phyloP scores from a whole-genome alignment of 2,797 vertebrate species.

The Carapus acus region DNA sequence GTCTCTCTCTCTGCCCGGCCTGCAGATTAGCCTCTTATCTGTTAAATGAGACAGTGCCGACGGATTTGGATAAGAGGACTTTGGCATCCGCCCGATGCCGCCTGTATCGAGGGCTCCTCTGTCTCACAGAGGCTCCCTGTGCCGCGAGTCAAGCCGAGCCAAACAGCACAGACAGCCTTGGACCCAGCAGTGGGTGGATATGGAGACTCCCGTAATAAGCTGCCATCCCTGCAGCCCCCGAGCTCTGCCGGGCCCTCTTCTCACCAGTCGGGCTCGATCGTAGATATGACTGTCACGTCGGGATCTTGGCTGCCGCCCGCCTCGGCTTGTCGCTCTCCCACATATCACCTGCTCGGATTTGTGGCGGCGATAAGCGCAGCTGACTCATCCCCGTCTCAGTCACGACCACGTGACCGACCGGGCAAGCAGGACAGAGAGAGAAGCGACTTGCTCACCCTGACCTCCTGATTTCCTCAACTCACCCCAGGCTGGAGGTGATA shows the following conservation, averaged over 20 bases:
- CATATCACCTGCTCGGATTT: slow-evolving; percentile 49
- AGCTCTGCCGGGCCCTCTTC: slow-evolving; percentile 22
- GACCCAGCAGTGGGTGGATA: slow-evolving; percentile 60
- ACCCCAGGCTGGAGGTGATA: slow-evolving; percentile 51
- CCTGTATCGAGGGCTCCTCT: slow-evolving; percentile 47
- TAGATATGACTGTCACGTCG: slow-evolving; percentile 32
- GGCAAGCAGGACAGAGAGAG: slow-evolving; percentile 50
- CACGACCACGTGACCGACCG: slow-evolving; percentile 49
- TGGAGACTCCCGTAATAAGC: slow-evolving; percentile 52
- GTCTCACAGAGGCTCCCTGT: slow-evolving; percentile 54
- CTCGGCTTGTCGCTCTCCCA: slow-evolving; percentile 47
- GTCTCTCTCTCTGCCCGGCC: slow-evolving; percentile 63
- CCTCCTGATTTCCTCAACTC: slow-evolving; percentile 60
- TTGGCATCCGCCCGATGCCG: slow-evolving; percentile 52
- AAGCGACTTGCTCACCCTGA: slow-evolving; percentile 53
- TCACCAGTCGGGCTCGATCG: slow-evolving; percentile 17
- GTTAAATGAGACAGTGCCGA: slow-evolving; percentile 71
- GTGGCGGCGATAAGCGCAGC: slow-evolving; percentile 35
- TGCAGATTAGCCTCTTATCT: slow-evolving; percentile 72
- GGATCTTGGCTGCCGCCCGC: slow-evolving; percentile 36
- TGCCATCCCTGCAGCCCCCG: slow-evolving; percentile 38
- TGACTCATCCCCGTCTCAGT: slow-evolving; percentile 51
- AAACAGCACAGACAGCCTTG: slow-evolving; percentile 60
- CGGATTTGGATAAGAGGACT: slow-evolving; percentile 66
- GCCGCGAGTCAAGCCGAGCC: slow-evolving; percentile 31